These are phyloP conservation scores for Trichoplusia ni DNA, from an alignment of 1,140 invertebrate genomes.

Conservation along the genomic window DNA sequence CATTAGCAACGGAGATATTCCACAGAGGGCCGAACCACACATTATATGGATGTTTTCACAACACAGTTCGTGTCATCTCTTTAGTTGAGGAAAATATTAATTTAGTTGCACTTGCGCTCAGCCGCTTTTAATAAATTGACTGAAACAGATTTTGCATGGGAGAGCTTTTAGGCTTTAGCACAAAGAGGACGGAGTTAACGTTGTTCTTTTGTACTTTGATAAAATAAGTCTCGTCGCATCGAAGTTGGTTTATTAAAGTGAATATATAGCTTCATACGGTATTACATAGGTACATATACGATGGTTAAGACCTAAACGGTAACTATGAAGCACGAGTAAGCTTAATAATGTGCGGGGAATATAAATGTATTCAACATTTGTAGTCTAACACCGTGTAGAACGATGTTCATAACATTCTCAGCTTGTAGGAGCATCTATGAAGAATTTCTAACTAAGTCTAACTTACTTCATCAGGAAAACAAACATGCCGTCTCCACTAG, in stretches of 20 bases:
- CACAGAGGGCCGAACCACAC: conserved; percentile 34
- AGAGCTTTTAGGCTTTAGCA: conserved; percentile 12
- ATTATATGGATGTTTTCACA: conserved; percentile 40
- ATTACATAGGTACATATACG: no score
- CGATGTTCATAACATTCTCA: conserved; percentile 46
- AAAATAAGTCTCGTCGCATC: not conserved
- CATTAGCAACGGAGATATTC: conserved; percentile 56
- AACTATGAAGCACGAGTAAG: no score
- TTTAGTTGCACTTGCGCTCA: conserved; percentile 10
- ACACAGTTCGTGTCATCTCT: conserved; percentile 16
- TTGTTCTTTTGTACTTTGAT: conserved; percentile 7
- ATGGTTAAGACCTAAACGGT: no score
- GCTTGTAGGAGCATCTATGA: conserved; percentile 42
- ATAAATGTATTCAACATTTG: conserved; percentile 27
- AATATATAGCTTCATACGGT: no score
- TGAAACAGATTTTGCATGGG: conserved; percentile 8
- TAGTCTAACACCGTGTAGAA: conserved; percentile 24
- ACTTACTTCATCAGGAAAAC: conserved; percentile 64
- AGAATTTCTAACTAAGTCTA: conserved; percentile 62
- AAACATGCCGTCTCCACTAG: conserved; percentile 62
- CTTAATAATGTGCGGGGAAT: not conserved
- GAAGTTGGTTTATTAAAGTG: no score
- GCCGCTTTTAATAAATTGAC: conserved; percentile 4
- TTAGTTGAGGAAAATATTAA: conserved; percentile 16
- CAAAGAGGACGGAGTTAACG: not conserved